phyloP scores from a whole-genome alignment of 2,113 vertebrate species.

The Gymnarchus niloticus region DNA sequence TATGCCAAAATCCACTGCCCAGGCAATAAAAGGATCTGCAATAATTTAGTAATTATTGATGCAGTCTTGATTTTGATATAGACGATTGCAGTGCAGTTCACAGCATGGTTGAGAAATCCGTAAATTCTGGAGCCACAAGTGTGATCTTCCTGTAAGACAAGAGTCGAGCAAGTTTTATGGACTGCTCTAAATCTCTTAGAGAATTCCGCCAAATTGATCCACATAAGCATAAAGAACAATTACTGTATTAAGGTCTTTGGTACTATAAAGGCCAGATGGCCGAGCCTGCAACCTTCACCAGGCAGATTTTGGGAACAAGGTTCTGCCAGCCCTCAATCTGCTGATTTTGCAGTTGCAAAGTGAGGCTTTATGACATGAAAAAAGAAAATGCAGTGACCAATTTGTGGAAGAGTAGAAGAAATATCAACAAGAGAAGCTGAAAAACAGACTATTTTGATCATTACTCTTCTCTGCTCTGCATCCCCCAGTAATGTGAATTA shows the following conservation, averaged over 20 bases:
- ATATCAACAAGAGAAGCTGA: background rate
- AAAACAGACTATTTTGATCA: background rate
- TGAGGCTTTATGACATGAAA: background rate
- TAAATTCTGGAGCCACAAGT: background rate
- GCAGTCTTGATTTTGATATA: background rate
- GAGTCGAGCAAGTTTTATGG: constrained; percentile 21
- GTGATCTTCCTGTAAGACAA: background rate
- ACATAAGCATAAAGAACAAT: constrained; percentile 34
- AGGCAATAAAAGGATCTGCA: background rate
- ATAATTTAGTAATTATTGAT: background rate
- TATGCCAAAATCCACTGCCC: background rate
- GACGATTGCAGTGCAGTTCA: background rate
- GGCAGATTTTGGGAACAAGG: constrained; percentile 17
- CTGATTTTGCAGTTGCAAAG: constrained; percentile 7
- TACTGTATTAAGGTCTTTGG: constrained; percentile 31
- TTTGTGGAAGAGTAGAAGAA: background rate
- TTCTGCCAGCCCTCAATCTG: background rate
- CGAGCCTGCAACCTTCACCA: constrained; percentile 23
- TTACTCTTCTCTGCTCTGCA: constrained; percentile 8
- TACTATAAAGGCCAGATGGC: constrained; percentile 21
- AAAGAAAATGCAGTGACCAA: background rate
- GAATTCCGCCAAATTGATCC: constrained; percentile 18
- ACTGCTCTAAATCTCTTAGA: constrained; percentile 22
- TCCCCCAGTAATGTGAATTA: background rate
- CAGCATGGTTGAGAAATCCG: background rate